phyloP scores from a whole-genome alignment of 2,888 invertebrate genomes.

The Peribatodes rhomboidaria region DNA sequence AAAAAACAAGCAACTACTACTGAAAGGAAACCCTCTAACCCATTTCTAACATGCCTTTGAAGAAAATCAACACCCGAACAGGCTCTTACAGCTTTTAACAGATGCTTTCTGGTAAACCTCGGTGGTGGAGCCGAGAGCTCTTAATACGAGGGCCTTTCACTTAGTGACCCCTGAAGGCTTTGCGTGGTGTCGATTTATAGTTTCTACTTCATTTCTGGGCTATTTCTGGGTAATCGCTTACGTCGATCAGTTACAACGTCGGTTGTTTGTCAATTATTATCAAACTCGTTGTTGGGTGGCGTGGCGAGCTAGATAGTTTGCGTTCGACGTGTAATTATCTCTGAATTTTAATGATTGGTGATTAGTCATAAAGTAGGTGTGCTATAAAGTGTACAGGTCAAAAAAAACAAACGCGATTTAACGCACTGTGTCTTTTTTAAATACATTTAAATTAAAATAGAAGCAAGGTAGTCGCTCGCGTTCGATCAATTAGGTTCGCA shows the following conservation, averaged over 20 bases:
- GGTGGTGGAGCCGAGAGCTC: slow-evolving; percentile 50
- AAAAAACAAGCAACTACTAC: not conserved
- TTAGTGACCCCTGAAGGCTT: slow-evolving; percentile 46
- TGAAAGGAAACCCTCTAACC: not conserved
- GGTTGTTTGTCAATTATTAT: not conserved
- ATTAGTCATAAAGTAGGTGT: too few species aligned
- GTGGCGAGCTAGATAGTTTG: not conserved
- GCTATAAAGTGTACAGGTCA: too few species aligned
- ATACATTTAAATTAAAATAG: too few species aligned
- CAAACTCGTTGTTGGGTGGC: not conserved
- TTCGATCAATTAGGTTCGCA: too few species aligned
- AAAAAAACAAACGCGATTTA: too few species aligned
- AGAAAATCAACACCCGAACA: slow-evolving; percentile 43
- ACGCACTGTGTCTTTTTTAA: too few species aligned
- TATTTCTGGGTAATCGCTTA: slow-evolving; percentile 17
- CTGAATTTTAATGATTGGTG: too few species aligned
- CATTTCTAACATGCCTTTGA: slow-evolving; percentile 14
- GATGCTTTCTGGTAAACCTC: slow-evolving; percentile 53
- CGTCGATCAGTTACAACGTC: not conserved
- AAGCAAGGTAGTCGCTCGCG: too few species aligned
- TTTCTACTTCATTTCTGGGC: slow-evolving; percentile 21
- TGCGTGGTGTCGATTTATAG: slow-evolving; percentile 32
- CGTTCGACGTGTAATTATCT: not conserved
- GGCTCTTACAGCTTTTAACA: slow-evolving; percentile 49
- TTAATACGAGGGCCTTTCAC: slow-evolving; percentile 57